A percentile compares a stretch with the other conserved stretches of the same genome.
Evolutionary conservation across 2,113 vertebrate species (phyloP).

Genomic region (Hyperoodon ampullatus): DNA sequence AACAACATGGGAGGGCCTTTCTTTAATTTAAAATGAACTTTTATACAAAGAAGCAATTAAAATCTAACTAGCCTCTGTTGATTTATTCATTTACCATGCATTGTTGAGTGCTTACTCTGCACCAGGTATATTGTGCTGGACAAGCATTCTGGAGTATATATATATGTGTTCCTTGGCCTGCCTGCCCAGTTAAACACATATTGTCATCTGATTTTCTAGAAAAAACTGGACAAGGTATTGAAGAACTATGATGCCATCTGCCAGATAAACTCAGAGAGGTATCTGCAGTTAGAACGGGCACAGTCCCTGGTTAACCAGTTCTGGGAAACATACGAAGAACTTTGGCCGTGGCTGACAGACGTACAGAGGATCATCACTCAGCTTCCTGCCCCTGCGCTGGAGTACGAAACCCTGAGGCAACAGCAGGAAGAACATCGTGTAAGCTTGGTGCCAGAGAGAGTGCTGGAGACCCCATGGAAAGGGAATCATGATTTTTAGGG

Average conservation of each 20-base stretch:
- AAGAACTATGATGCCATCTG: slow-evolving; percentile 92
- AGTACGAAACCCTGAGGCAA: slow-evolving; percentile 94
- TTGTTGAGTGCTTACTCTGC: background rate
- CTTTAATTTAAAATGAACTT: slow-evolving; percentile 14
- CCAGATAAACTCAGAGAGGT: slow-evolving; percentile 96
- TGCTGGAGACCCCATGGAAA: background rate
- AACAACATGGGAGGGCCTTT: background rate
- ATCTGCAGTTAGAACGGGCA: slow-evolving; percentile 95
- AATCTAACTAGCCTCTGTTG: background rate
- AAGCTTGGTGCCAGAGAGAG: background rate
- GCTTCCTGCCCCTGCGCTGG: slow-evolving; percentile 92
- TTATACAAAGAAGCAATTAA: background rate
- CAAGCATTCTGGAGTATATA: rapidly evolving
- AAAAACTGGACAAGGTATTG: slow-evolving; percentile 89
- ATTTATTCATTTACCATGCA: background rate
- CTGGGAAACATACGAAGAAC: slow-evolving; percentile 98
- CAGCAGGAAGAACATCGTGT: slow-evolving; percentile 92
- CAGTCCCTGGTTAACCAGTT: slow-evolving; percentile 96
- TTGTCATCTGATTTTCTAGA: slow-evolving; percentile 82
- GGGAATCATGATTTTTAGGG: background rate
- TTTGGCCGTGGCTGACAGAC: slow-evolving; percentile 97
- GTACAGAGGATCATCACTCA: slow-evolving; percentile 90
- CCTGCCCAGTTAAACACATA: background rate
- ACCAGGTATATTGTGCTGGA: background rate
- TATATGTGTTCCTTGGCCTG: background rate